Evolutionary conservation across 2,888 invertebrate genomes (phyloP), one percentile per base, ranked within the genome.

Genomic region (Epinotia bilunana): DNA sequence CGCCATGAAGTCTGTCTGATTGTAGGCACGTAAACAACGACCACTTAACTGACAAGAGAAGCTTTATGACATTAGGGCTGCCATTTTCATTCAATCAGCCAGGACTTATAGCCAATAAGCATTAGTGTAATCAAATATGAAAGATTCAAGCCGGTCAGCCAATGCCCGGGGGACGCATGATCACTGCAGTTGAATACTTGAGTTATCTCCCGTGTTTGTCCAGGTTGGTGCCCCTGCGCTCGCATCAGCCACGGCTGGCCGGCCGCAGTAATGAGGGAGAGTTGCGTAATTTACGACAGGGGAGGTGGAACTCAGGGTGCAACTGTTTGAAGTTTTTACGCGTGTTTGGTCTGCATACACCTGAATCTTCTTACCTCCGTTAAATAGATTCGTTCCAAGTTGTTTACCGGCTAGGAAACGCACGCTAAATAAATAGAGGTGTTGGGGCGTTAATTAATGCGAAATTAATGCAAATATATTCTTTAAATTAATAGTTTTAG

Each of bases 251-350:
- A 91, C 88, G 92, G 91, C 85, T 90, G 91, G 90, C 83, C 84
- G 86, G 85, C 86, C 86, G 81, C 88, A 79, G 90, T 92, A 93
- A 93, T 91, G 93, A 93, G 93, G 92, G 92, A 83, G 89, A 90
- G 86, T 85, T 90, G 86, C 87, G 90, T 89, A 91, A 91, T 90
- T 90, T 88, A 91, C 89, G 86, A 85, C 82, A 81, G 78, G 85
- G 86, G 88, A 80, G 84, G 83, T 83, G 84, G 87, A 88, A 85
- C 88, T 81, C 84, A 81, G 81, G 86, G 86, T 88, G 88, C 89
- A 90, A 88, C 88, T 91, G 91, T 93, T 93, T 93, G 93, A 93
- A 92, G 90, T 91, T 88, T 87, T 91, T 87, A 90, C 91, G 91
- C 90, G 81, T 88, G 85, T 88, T 89, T 90, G 87, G 81, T 84